Evolutionary conservation across 2,888 invertebrate species (phyloP), one percentile per base, ranked within the genome.

Genomic region (Leptopilina myrica): DNA sequence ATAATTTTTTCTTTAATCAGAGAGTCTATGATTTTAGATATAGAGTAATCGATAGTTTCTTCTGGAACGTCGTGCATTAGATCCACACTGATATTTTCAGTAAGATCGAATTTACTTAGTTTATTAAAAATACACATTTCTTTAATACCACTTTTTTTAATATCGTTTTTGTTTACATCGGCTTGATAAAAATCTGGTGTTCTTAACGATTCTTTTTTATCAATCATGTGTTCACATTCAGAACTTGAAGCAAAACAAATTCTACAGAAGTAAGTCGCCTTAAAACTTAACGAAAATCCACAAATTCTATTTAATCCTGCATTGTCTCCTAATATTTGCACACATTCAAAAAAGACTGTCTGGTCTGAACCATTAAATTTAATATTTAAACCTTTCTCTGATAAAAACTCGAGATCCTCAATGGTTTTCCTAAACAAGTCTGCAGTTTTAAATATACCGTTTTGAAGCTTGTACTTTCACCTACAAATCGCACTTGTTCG

Each of bases 261-360:
- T 76, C 85, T 77, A 76, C 85, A 85, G 59, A 76, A 85, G 64
- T 77, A 79, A 12, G 59, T 78, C 11, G 82, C 80, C 0, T 77
- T 64, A 67, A 85, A 85, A 65, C 82, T 81, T 79, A 82, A 79
- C 26, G 82, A 76, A 75, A 43, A 43, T 43, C 43, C 43, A 8
- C 7, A 43, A 43, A 43, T 43, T 7, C 43, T 43, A 8, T 83
- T 81, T 12, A 82, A 59, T 20, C 82, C 85, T 46, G 80, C 73
- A 81, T 84, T 83, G 43, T 85, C 82, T 3, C 82, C 83, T 66
- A 83, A 66, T 53, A 82, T 77, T 46, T 81, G 67, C 20, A 82
- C 77, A 76, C 82, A 83, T 53, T 80, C 65, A 81, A 85, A 85
- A 78, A 81, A 84, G 12, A 80, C 20, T 11, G 15, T 77, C 12